Evolutionary conservation across 2,888 invertebrate species (phyloP), one percentile per base, ranked within the genome.

Genomic region (Leptopilina drosophilae): DNA sequence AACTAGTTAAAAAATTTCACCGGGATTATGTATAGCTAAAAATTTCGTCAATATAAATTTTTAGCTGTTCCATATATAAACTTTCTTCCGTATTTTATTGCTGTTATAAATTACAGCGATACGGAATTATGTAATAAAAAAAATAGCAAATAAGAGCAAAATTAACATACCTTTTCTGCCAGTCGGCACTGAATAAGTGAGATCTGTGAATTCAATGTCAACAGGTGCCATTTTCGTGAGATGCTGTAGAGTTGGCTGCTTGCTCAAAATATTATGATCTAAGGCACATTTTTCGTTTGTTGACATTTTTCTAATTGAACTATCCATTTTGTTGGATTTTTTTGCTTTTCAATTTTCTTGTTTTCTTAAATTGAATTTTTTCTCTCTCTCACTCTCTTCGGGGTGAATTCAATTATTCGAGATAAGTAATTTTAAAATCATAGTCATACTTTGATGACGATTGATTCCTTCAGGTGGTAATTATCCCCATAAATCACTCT

Each of bases 171-270:
- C 94, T 92, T 93, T 94, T 87, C 94, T 93, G 56, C 95, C 94
- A 88, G 95, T 95, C 3, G 96, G 95, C 49, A 98, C 96, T 0
- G 95, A 95, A 90, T 96, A 98, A 0, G 95, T 95, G 65, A 98
- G 92, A 89, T 97, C 97, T 84, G 94, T 94, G 92, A 98, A 98
- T 89, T 96, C 96, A 81, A 98, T 94, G 91, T 97, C 95, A 77
- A 98, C 94, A 0, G 96, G 94, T 3, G 95, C 94, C 89, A 95
- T 93, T 89, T 94, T 93, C 0, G 33, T n/a, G n/a, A 56, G 56
- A 73, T 73, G 73, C n/a, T 53, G 56, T 20, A 73, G 53, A 33
- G 56, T 14, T n/a, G 5, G 26, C 14, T 20, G 33, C 7, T 73
- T 73, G 4, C 5, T 33, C 5, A 14, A 26, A 9, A n/a, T 33